These are phyloP conservation scores for Centropus unirufus DNA, from an alignment of 2,113 vertebrate genomes.

Conservation along the genomic window DNA sequence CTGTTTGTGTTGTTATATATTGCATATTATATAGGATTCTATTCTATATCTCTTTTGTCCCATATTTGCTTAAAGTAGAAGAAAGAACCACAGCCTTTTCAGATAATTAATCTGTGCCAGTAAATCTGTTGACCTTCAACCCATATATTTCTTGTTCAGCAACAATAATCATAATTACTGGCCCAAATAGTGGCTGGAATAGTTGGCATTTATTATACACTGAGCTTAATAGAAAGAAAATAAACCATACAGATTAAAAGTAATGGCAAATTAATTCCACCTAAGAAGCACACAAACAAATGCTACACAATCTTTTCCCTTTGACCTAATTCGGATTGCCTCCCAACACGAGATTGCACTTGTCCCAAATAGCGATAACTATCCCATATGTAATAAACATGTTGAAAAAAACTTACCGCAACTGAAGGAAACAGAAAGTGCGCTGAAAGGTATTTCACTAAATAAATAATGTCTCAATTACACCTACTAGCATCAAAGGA, in stretches of 20 bases:
- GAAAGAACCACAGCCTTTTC: neutral
- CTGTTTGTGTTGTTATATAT: neutral
- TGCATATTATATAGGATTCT: neutral
- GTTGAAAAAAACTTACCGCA: neutral
- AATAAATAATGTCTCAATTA: slow-evolving; percentile 28
- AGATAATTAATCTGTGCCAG: neutral
- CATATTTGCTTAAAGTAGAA: neutral
- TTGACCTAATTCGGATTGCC: neutral
- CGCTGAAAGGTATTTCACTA: neutral
- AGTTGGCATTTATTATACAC: neutral
- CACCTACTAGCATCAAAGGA: slow-evolving; percentile 14
- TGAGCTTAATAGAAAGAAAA: neutral
- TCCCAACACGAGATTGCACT: neutral
- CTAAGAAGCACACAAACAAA: slow-evolving; percentile 1
- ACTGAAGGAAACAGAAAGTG: neutral
- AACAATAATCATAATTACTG: neutral
- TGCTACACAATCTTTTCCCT: neutral
- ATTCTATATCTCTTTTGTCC: neutral
- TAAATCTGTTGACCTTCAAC: neutral
- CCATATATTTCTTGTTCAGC: neutral
- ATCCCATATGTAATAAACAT: neutral
- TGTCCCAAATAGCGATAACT: slow-evolving; percentile 3
- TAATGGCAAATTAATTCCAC: neutral
- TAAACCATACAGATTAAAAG: neutral
- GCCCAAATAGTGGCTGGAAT: neutral